Evolutionary conservation across 2,888 invertebrate species (phyloP), one percentile per base, ranked within the genome.

Genomic region (Andrena praecox): DNA sequence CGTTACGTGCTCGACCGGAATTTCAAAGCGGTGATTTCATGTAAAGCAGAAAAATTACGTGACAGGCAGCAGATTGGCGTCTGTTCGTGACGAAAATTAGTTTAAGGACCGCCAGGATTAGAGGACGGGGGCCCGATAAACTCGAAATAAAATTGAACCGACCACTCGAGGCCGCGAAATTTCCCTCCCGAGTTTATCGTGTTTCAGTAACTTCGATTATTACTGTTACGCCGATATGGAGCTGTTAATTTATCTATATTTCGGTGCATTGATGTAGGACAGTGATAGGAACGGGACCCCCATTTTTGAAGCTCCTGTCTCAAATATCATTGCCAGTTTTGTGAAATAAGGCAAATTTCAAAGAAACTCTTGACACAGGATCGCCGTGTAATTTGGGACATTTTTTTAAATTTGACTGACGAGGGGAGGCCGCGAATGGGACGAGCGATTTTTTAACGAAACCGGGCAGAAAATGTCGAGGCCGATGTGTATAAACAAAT

Each of bases 31-130:
- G 68, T 54, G 48, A 60, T 81, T 82, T 81, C 54, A 62, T 60
- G 81, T 52, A 60, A 80, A 76, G 71, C 71, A 59, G 82, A 56
- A 62, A 71, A 74, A 80, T 69, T 76, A 64, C 71, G 76, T 52
- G 76, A 72, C 72, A 52, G 20, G 48, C 42, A 24, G 50, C 12
- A 50, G 59, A 66, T 68, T 48, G 35, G 27, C 59, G 31, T n/a
- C 12, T 12, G 60, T 77, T 81, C 82, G 82, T 81, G 81, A 82
- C 82, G 81, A 66, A 77, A 82, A 82, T 82, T 80, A 77, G 68
- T 29, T 59, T 42, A 42, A 63, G 16, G 59, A 24, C 12, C 16
- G 10, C 12, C 24, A 12, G n/a, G 54, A 64, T 64, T 63, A 42
- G 42, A 42, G 59, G 29, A 20, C 20, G 42, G 29, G n/a, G 12